Conservation (phyloP, 2,797 vertebrate genomes). For the Falco novaeseelandiae region DNA sequence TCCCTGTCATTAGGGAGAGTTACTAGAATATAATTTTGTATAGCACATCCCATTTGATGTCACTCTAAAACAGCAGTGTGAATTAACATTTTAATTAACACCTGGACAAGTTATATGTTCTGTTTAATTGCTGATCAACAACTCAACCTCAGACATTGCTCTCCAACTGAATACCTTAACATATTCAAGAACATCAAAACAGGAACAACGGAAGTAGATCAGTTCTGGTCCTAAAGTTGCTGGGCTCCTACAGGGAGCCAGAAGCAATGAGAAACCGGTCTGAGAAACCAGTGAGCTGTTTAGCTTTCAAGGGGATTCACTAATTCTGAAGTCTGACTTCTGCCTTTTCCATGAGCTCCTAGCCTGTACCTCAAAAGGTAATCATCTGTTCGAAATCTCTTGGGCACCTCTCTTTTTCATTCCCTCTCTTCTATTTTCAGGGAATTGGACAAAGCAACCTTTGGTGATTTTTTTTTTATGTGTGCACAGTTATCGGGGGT, state of each 20-base stretch:
- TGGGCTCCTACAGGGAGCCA: neutral
- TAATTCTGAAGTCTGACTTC: neutral
- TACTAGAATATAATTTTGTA: neutral
- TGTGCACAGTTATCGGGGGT: neutral
- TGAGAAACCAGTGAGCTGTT: neutral
- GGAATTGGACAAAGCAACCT: neutral
- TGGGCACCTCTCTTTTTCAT: neutral
- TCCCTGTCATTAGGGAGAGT: neutral
- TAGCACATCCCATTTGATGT: neutral
- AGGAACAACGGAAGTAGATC: neutral
- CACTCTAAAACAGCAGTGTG: neutral
- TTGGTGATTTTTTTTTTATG: neutral
- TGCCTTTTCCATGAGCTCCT: neutral
- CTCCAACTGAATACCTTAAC: neutral
- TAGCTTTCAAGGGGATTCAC: neutral
- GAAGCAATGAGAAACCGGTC: neutral
- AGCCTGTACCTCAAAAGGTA: neutral
- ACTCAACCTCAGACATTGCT: neutral
- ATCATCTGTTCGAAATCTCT: neutral
- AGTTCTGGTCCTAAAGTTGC: neutral
- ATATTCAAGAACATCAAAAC: neutral
- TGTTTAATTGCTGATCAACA: neutral
- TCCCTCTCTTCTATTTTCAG: neutral
- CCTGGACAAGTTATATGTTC: neutral
- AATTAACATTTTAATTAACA: neutral